Base-by-base conservation (phyloP, 2,113 vertebrate genomes). In the Pimephales promelas region DNA sequence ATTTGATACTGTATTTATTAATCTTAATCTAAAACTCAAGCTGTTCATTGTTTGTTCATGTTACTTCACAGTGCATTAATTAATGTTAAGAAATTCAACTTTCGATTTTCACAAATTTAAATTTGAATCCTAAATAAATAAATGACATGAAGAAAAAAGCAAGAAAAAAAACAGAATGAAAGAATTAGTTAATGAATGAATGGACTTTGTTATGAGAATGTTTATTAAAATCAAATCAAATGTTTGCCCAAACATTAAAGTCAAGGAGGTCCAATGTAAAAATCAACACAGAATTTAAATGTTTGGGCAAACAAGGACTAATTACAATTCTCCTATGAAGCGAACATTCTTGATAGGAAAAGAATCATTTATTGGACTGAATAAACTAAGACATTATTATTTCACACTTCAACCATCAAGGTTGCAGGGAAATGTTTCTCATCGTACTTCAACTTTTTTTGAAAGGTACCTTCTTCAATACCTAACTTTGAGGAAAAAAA, bases 381-480 rank as follows among this genome's bases (percentile, higher is more conserved):
- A 40, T 68, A 40, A 68, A 40, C 64, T 22, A 40, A 40, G 10
- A 22, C 20, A 40, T 68, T 40, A n/a, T 68, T n/a, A 68, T 68
- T 68, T 34, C 34, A 40, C 20, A 68, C 64, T 36, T 40, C 64
- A 68, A 68, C 64, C 10, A 40, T 68, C 9, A 68, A 68, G 10
- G 64, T 68, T 68, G 64, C 34, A n/a, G 10, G 34, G 18, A 22
- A n/a, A 68, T 20, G 31, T 36, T 68, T 36, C 20, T 68, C 31
- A 1, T 68, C 9, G 64, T 36, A 68, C 64, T 40, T 68, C 31
- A 68, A 68, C 31, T 68, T 68, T 68, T 61, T 68, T 40, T 68
- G 64, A 68, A 9, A 66, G 31, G 20, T 24, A 73, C 47, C 70
- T 74, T 74, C 8, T 4, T 28, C 43, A 74, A 52, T 28, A 18